A percentile compares a stretch with the other conserved stretches of the same genome.
Conservation (phyloP, 2,888 invertebrate species). For the Nomada fucata region DNA sequence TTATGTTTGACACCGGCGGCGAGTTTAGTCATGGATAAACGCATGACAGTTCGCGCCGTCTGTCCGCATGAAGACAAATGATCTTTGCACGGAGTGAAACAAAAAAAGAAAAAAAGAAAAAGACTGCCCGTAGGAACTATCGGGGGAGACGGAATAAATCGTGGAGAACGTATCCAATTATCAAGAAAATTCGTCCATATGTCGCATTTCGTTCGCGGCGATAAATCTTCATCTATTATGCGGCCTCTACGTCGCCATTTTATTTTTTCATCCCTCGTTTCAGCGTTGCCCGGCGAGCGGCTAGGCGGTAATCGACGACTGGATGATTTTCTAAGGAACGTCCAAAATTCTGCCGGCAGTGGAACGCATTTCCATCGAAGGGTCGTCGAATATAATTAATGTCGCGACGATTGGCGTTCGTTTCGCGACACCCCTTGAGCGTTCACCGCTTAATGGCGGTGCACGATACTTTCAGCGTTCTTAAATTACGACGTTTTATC, state of each 20-base stretch:
- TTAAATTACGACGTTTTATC: constrained; percentile 61
- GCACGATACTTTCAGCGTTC: constrained; percentile 57
- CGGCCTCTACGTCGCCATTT: not conserved
- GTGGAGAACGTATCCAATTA: constrained; percentile 17
- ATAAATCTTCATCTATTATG: not conserved
- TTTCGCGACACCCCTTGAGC: not conserved
- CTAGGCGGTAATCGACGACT: too few relatives aligned
- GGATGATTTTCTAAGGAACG: not conserved
- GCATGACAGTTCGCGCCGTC: constrained; percentile 32
- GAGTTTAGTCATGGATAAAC: constrained; percentile 25
- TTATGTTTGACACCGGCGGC: constrained; percentile 25
- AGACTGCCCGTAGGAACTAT: not conserved
- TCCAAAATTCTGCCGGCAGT: not conserved
- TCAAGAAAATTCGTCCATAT: not conserved
- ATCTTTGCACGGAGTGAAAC: constrained; percentile 30
- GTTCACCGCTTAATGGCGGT: constrained; percentile 29
- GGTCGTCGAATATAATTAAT: constrained; percentile 15
- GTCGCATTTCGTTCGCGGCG: not conserved
- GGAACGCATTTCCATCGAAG: not conserved
- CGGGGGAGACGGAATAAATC: constrained; percentile 36
- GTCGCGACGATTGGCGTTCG: constrained; percentile 26
- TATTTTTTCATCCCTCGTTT: not conserved
- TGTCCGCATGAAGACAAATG: constrained; percentile 49
- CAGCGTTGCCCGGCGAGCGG: too few relatives aligned
- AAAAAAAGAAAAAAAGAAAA: constrained; percentile 1